phyloP scores from a whole-genome alignment of 2,113 vertebrate species.

The Struthio camelus region DNA sequence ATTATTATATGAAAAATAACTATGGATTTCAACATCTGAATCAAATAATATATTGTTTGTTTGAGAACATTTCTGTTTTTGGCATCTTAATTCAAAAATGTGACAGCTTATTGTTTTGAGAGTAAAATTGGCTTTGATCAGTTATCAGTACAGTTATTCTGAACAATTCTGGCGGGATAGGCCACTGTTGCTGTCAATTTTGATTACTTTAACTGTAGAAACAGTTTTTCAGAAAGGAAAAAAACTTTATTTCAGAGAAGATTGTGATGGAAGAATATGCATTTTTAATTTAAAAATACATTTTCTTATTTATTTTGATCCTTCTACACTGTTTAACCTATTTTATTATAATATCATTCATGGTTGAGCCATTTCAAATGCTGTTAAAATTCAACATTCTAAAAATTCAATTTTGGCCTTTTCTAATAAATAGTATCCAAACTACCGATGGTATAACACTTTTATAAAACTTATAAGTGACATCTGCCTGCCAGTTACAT shows the following conservation, averaged over 20 bases:
- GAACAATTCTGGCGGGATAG: too few species aligned
- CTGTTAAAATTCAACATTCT: background rate
- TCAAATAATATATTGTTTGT: background rate
- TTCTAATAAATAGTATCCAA: background rate
- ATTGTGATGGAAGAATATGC: background rate
- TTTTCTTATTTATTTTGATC: background rate
- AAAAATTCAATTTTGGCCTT: background rate
- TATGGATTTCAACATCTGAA: background rate
- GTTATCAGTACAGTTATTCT: background rate
- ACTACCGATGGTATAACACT: background rate
- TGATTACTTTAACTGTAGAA: background rate
- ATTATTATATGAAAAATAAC: background rate
- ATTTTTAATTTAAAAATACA: background rate
- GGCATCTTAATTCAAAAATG: background rate
- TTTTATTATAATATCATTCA: background rate
- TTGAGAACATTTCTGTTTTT: background rate
- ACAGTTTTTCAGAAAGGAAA: background rate
- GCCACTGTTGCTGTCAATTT: background rate
- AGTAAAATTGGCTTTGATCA: background rate
- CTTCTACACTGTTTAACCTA: background rate
- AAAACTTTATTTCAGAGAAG: background rate
- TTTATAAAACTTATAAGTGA: background rate
- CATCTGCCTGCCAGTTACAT: background rate
- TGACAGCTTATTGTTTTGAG: background rate
- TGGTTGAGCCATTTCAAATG: background rate